phyloP scores from a whole-genome alignment of 2,888 invertebrate genomes.

The Archips crataeganus region DNA sequence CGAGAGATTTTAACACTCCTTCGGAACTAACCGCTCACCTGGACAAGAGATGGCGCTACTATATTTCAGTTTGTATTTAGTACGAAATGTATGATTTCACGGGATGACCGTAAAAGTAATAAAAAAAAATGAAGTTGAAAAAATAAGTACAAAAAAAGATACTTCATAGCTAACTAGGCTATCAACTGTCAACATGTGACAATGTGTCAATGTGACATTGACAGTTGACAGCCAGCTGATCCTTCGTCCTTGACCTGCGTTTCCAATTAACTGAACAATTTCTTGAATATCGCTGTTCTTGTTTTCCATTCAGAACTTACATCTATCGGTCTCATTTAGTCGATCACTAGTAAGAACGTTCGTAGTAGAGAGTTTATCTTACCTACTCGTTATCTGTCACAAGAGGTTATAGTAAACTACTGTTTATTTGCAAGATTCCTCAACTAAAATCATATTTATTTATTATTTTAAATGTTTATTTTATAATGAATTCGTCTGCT shows the following conservation, averaged over 20 bases:
- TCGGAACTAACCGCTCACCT: too few relatives aligned
- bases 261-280: background rate
- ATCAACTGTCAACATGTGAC: background rate
- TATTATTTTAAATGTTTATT: background rate
- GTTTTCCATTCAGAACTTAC: conserved; percentile 11
- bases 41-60: too few relatives aligned
- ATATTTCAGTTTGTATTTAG: too few relatives aligned
- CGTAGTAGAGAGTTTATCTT: background rate
- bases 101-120: too few relatives aligned
- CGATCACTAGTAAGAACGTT: background rate
- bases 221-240: conserved; percentile 39
- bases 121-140: too few relatives aligned
- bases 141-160: too few relatives aligned
- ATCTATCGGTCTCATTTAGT: conserved; percentile 7
- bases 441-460: background rate
- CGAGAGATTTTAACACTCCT: too few relatives aligned
- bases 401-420: conserved; percentile 11
- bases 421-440: conserved; percentile 17
- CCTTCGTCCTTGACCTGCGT: conserved; percentile 31
- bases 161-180: too few relatives aligned
- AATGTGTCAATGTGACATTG: too few relatives aligned
- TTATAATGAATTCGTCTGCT: background rate
- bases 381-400: conserved; percentile 20
- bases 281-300: conserved; percentile 26
- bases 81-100: too few relatives aligned